phyloP scores from a whole-genome alignment of 2,888 invertebrate species.

The Ennomos quercinarius region DNA sequence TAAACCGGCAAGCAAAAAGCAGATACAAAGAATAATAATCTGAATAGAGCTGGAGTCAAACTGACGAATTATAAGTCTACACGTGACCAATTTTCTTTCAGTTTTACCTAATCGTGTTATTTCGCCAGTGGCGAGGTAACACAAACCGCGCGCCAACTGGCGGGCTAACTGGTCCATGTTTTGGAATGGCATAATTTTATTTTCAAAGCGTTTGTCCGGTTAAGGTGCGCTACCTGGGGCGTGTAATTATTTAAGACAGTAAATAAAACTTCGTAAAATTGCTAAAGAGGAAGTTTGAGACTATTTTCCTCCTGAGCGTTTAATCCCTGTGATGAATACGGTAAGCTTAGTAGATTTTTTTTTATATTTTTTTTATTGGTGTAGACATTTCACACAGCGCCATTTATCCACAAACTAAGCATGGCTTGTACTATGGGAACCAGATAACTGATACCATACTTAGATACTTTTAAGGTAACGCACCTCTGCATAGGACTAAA shows the following conservation, averaged over 20 bases:
- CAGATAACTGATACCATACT: no score
- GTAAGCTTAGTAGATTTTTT: background rate
- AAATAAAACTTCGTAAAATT: constrained; percentile 27
- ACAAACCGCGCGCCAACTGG: no score
- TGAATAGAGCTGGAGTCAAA: background rate
- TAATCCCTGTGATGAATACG: background rate
- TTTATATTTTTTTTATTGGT: no score
- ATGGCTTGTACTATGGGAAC: no score
- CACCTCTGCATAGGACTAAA: no score
- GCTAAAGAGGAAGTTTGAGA: constrained; percentile 4
- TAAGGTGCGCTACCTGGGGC: constrained; percentile 21
- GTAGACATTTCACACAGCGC: no score
- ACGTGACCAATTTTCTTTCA: no score
- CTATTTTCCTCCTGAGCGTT: constrained; percentile 3
- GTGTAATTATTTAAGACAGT: constrained; percentile 29
- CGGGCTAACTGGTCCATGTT: constrained; percentile 53
- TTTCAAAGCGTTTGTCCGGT: constrained; percentile 47
- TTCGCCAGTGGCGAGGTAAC: no score
- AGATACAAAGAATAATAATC: constrained; percentile 52
- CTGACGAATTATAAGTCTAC: background rate
- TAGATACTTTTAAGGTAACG: no score
- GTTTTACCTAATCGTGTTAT: no score
- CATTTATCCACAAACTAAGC: no score
- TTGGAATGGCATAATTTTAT: constrained; percentile 53
- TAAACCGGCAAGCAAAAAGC: constrained; percentile 51